Percentiles rank a stretch among this genome's conserved stretches.
phyloP scores from a whole-genome alignment of 2,888 invertebrate genomes.

The Rotaria macrura region DNA sequence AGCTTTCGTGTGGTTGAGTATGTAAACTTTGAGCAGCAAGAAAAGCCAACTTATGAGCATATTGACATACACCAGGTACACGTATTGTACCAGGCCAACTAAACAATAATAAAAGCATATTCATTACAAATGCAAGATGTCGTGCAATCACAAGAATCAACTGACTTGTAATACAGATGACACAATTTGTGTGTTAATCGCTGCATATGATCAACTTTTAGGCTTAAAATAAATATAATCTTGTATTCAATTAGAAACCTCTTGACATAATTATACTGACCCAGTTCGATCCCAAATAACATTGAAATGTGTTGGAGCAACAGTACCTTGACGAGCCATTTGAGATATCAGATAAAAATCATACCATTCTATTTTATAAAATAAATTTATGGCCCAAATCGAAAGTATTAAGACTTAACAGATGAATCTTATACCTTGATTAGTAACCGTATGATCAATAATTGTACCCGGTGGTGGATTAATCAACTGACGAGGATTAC shows the following conservation, averaged over 20 bases:
- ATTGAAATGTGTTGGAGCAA: slow-evolving; percentile 78
- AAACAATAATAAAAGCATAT: too few relatives aligned
- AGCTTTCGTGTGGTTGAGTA: slow-evolving; percentile 38
- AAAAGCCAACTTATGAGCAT: slow-evolving; percentile 84
- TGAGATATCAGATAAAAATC: slow-evolving; percentile 84
- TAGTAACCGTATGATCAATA: slow-evolving; percentile 71
- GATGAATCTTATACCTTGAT: slow-evolving; percentile 35
- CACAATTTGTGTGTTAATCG: slow-evolving; percentile 70
- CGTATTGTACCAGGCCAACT: slow-evolving; percentile 56
- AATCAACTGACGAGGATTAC: slow-evolving; percentile 35
- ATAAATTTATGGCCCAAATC: too few relatives aligned
- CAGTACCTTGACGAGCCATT: slow-evolving; percentile 74
- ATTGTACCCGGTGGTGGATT: slow-evolving; percentile 73
- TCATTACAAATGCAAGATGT: too few relatives aligned
- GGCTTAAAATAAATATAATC: slow-evolving; percentile 39
- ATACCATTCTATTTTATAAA: slow-evolving; percentile 50
- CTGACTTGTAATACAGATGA: slow-evolving; percentile 73
- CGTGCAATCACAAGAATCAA: background rate
- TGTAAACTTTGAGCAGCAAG: slow-evolving; percentile 71
- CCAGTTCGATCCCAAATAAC: slow-evolving; percentile 60
- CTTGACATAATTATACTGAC: background rate
- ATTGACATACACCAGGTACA: slow-evolving; percentile 84
- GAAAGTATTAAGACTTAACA: background rate
- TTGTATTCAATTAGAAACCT: too few relatives aligned
- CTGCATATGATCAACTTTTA: slow-evolving; percentile 67